A percentile compares a stretch with the other conserved stretches of the same genome.
phyloP scores from a whole-genome alignment of 2,797 vertebrate genomes.

The Crossoptilon crossoptilon region DNA sequence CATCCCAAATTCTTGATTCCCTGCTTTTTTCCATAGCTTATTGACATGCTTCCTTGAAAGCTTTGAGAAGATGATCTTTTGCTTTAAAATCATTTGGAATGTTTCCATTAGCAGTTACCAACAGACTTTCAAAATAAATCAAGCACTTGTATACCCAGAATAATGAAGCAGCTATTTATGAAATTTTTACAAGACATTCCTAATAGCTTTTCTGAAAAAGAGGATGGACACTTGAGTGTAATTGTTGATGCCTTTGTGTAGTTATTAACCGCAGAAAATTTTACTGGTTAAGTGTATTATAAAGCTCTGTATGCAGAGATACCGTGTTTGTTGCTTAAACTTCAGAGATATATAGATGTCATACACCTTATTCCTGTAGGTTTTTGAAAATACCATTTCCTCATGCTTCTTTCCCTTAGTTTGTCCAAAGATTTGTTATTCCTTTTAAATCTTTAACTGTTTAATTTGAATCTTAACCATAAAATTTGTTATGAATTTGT shows the following conservation, averaged over 20 bases:
- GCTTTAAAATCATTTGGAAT: neutral
- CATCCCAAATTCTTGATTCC: neutral
- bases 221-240: rapidly evolving
- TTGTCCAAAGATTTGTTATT: neutral
- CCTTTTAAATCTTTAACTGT: neutral
- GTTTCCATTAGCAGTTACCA: neutral
- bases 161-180: neutral
- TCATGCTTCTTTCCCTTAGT: neutral
- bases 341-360: neutral
- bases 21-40: neutral
- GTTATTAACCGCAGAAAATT: neutral
- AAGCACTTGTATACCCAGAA: neutral
- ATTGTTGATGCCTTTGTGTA: rapidly evolving
- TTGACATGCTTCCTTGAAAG: neutral
- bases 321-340: neutral
- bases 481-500: neutral
- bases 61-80: neutral
- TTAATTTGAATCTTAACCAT: neutral
- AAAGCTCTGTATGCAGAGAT: neutral
- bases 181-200: neutral
- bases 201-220: neutral
- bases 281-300: neutral
- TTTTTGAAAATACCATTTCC: neutral
- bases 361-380: neutral
- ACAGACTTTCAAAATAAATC: neutral